Conservation (phyloP, 2,113 vertebrate species). For the Monarcha castaneiventris region DNA sequence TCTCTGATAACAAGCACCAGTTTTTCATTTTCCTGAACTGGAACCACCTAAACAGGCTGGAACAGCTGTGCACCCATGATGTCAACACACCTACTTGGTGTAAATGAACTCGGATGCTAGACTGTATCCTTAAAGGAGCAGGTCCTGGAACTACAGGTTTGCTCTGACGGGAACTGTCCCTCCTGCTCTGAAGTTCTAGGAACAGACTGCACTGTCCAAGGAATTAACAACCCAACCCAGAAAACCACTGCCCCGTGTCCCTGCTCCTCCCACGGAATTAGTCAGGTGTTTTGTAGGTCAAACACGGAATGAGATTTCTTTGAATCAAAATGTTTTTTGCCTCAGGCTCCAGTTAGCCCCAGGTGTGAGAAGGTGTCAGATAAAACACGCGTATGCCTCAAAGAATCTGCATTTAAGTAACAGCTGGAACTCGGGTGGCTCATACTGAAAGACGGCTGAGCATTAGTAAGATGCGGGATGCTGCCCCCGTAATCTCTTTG, state of each 20-base stretch:
- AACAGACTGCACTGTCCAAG: fast-evolving
- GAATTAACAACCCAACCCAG: not conserved
- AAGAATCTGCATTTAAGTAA: not conserved
- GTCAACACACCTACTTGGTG: not conserved
- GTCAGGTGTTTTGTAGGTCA: fast-evolving
- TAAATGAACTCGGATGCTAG: not conserved
- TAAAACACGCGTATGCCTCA: fast-evolving
- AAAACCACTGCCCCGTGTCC: no score
- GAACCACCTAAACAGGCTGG: fast-evolving
- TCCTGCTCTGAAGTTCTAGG: fast-evolving
- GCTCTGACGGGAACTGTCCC: no score
- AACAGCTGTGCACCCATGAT: fast-evolving
- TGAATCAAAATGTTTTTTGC: not conserved
- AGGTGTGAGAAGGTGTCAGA: no score
- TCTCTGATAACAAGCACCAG: not conserved
- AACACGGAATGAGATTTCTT: not conserved
- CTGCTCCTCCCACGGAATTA: no score
- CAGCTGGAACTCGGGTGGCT: fast-evolving
- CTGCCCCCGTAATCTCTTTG: no score
- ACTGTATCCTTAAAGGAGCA: no score
- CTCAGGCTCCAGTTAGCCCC: not conserved
- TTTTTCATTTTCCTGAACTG: not conserved
- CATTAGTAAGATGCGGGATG: not conserved
- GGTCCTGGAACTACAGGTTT: fast-evolving
- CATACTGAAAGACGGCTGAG: not conserved